Evolutionary conservation across 2,797 vertebrate species (phyloP).

Genomic region (Novumbra hubbsi): DNA sequence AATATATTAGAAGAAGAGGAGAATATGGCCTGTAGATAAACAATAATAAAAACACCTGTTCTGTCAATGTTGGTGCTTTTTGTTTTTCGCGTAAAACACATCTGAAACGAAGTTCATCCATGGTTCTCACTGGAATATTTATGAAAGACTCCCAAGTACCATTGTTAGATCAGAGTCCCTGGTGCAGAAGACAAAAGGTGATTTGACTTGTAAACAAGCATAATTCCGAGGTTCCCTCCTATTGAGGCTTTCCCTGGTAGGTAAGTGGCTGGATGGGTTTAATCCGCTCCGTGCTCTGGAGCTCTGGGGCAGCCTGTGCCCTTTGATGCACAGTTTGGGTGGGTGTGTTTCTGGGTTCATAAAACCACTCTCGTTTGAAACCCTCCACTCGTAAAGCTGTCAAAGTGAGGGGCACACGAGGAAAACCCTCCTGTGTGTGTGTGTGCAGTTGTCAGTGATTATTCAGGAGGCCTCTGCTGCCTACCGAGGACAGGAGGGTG

Average conservation of each 20-base stretch:
- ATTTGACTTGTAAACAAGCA: slow-evolving; percentile 25
- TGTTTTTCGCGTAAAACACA: no score
- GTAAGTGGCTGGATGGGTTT: slow-evolving; percentile 1
- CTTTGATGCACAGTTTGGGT: slow-evolving; percentile 4
- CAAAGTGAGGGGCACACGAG: no score
- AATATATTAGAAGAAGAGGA: no score
- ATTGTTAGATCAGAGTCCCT: neutral
- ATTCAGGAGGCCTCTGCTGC: slow-evolving; percentile 8
- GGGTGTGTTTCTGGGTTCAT: slow-evolving; percentile 21
- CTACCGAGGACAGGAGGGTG: slow-evolving; percentile 15
- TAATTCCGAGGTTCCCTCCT: neutral
- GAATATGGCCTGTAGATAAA: no score
- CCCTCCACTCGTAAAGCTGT: no score
- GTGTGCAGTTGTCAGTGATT: neutral
- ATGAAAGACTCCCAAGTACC: neutral
- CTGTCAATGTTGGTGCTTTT: no score
- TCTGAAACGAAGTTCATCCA: neutral
- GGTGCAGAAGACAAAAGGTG: slow-evolving; percentile 21
- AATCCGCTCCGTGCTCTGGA: slow-evolving; percentile 23
- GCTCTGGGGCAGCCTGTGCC: neutral
- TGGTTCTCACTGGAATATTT: neutral
- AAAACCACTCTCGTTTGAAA: no score
- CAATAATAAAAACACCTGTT: no score
- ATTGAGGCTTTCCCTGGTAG: neutral
- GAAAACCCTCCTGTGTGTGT: neutral